Conservation (phyloP, 2,888 invertebrate species). For the Biston betularia region DNA sequence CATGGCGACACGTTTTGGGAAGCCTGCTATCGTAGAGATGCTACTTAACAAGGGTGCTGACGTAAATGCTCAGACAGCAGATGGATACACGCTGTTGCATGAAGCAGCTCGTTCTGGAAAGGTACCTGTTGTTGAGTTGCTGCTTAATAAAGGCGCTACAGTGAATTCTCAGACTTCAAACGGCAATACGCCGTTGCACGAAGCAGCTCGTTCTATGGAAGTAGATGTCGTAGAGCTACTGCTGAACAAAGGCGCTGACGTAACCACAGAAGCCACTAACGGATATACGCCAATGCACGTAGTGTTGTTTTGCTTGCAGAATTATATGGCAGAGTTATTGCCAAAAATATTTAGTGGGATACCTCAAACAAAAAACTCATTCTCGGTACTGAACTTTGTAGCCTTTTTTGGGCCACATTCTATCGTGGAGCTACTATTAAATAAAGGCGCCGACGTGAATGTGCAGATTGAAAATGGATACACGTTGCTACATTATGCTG, state of each 20-base stretch:
- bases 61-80: background rate
- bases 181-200: background rate
- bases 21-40: background rate
- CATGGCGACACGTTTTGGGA: background rate
- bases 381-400: background rate
- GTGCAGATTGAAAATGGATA: slow-evolving; percentile 40
- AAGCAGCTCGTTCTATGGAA: background rate
- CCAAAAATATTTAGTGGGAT: background rate
- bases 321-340: background rate
- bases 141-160: background rate
- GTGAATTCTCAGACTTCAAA: background rate
- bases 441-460: slow-evolving; percentile 46
- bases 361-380: slow-evolving; percentile 40
- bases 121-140: background rate
- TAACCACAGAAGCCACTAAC: background rate
- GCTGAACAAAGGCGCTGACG: slow-evolving; percentile 1
- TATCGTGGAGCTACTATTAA: background rate
- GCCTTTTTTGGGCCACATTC: slow-evolving; percentile 37
- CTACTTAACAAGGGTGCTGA: background rate
- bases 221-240: background rate
- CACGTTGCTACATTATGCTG: background rate
- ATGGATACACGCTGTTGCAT: background rate
- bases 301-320: background rate
- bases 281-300: slow-evolving; percentile 1
- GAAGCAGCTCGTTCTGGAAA: background rate